Conservation (phyloP, 2,797 vertebrate genomes). For the Danio choprae region DNA sequence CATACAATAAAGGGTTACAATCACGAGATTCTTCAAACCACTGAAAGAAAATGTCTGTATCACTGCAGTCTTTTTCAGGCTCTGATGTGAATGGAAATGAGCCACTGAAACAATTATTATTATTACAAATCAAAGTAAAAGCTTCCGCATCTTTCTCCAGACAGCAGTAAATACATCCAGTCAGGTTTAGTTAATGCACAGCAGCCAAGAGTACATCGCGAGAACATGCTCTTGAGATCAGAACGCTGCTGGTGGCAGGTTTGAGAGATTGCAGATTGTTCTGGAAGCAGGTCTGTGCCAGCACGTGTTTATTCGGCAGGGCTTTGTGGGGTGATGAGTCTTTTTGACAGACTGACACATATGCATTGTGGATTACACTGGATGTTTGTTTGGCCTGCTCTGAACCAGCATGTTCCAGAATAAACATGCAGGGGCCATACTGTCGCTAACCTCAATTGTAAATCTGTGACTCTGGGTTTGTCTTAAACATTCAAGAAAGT, state of each 20-base stretch:
- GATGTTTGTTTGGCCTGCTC: slow-evolving; percentile 28
- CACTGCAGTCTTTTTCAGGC: neutral
- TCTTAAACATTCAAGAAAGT: neutral
- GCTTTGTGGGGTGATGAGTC: slow-evolving; percentile 42
- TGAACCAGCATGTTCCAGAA: slow-evolving; percentile 72
- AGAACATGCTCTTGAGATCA: slow-evolving; percentile 11
- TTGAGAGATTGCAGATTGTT: slow-evolving; percentile 15
- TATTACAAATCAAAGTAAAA: slow-evolving; percentile 12
- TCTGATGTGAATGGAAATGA: slow-evolving; percentile 17
- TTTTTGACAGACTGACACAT: slow-evolving; percentile 53
- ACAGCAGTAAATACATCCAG: neutral
- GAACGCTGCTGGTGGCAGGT: neutral
- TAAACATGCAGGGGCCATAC: slow-evolving; percentile 71
- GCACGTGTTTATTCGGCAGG: slow-evolving; percentile 58
- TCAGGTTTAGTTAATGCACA: neutral
- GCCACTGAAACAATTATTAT: slow-evolving; percentile 11
- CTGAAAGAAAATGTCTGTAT: neutral
- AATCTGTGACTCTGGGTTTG: neutral
- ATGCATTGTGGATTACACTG: slow-evolving; percentile 61
- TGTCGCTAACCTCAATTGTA: slow-evolving; percentile 45
- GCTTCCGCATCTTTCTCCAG: slow-evolving; percentile 3
- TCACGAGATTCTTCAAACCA: neutral
- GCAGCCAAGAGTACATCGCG: neutral
- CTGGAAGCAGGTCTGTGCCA: neutral
- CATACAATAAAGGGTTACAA: neutral